These are phyloP conservation scores for Cathartes aura DNA, from an alignment of 2,113 vertebrate genomes.

Conservation along the genomic window DNA sequence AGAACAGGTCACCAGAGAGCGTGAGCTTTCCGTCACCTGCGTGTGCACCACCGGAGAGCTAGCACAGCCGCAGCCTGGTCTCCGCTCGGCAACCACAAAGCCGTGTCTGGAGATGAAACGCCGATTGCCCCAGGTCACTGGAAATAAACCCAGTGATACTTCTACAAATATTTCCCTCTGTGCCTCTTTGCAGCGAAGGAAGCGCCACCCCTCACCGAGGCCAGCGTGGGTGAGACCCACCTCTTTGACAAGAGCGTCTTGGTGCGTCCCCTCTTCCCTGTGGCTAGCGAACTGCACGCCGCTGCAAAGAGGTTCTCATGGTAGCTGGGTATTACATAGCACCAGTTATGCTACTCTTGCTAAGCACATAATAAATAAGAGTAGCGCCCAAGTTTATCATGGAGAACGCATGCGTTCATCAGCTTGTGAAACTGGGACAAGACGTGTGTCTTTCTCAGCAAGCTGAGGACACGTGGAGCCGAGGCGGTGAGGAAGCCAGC, in stretches of 20 bases:
- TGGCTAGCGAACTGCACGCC: accelerated
- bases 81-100: background rate
- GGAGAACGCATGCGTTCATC: background rate
- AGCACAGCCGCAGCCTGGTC: background rate
- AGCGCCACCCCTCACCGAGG: background rate
- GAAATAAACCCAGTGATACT: background rate
- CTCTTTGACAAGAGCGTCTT: background rate
- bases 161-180: background rate
- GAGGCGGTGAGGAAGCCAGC: background rate
- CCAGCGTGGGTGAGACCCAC: too few species aligned
- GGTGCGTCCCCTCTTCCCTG: background rate
- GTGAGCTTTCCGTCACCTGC: accelerated
- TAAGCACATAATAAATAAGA: background rate
- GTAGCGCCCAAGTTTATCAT: accelerated
- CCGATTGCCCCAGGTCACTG: background rate
- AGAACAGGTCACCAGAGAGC: background rate
- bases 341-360: background rate
- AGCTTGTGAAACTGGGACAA: background rate
- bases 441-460: accelerated
- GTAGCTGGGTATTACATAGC: background rate
- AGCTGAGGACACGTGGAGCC: background rate
- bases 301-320: background rate
- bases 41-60: background rate
- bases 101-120: background rate
- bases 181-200: background rate